Conservation (phyloP, 1,140 invertebrate species). For the Dufourea novaeangliae region DNA sequence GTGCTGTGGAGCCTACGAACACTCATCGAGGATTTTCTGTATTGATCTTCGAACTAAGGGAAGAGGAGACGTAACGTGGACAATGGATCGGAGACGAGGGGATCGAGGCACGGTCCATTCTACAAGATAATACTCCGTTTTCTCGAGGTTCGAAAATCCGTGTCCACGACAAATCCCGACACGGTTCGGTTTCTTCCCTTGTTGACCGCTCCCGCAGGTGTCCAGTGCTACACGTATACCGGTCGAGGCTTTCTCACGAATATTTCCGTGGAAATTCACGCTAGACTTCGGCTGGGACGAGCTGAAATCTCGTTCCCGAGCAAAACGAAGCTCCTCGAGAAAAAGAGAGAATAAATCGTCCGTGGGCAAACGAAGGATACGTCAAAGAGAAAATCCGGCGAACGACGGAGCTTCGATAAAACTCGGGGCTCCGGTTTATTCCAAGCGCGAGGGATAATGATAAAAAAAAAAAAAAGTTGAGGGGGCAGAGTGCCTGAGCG, state of each 20-base stretch:
- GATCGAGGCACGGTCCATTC: constrained; percentile 28
- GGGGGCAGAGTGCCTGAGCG: not conserved
- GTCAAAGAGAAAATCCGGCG: not conserved
- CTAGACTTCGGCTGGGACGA: constrained; percentile 13
- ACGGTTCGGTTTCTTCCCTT: constrained; percentile 13
- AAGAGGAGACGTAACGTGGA: not conserved
- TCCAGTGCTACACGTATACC: constrained; percentile 1
- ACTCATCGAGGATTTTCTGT: too few relatives aligned
- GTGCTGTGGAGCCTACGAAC: too few relatives aligned
- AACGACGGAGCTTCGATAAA: constrained; percentile 14
- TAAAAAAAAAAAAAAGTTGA: too few relatives aligned
- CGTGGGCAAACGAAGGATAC: not conserved
- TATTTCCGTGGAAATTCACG: constrained; percentile 56
- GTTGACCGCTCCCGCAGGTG: constrained; percentile 39
- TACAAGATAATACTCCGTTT: constrained; percentile 54
- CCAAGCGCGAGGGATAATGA: not conserved
- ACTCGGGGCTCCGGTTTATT: constrained; percentile 20
- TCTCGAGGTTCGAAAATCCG: constrained; percentile 37
- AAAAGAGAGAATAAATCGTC: constrained; percentile 12
- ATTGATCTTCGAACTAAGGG: too few relatives aligned
- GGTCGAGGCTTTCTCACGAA: constrained; percentile 51
- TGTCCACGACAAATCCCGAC: constrained; percentile 39
- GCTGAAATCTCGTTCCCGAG: not conserved
- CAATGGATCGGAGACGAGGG: not conserved
- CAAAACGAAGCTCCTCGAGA: not conserved